These are phyloP conservation scores for Heliconius nattereri DNA, from an alignment of 1,140 invertebrate species.

Conservation along the genomic window DNA sequence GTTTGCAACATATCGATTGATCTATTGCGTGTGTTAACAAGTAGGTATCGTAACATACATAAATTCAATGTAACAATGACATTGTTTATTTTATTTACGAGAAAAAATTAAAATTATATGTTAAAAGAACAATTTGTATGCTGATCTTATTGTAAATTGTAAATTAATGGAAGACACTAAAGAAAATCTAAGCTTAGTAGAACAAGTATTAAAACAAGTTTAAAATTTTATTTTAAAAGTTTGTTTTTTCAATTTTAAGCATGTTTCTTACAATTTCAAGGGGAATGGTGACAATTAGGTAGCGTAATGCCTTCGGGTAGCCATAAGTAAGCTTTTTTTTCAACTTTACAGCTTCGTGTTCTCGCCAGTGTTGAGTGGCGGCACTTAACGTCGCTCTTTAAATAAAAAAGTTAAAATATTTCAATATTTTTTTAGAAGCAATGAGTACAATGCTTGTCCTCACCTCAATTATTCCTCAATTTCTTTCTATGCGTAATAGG, in stretches of 20 bases:
- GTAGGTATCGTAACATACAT: not conserved
- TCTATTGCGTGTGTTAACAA: not conserved
- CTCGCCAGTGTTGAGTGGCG: too few relatives aligned
- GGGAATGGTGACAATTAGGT: too few relatives aligned
- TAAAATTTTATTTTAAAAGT: not conserved
- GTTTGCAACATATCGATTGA: not conserved
- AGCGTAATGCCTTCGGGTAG: too few relatives aligned
- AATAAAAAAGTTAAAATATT: too few relatives aligned
- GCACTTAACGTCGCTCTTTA: too few relatives aligned
- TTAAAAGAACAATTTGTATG: slow-evolving; percentile 2
- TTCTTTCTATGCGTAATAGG: not conserved
- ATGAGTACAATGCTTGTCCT: not conserved
- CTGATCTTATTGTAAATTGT: not conserved
- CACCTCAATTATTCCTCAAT: not conserved
- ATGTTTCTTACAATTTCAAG: not conserved
- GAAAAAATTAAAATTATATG: slow-evolving; percentile 5
- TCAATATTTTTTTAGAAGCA: not conserved
- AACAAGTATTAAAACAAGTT: not conserved
- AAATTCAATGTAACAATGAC: not conserved
- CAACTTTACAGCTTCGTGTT: too few relatives aligned
- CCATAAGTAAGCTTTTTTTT: too few relatives aligned
- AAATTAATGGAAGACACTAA: not conserved
- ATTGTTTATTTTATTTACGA: slow-evolving; percentile 5
- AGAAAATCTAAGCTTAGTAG: not conserved
- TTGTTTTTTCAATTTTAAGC: not conserved